Base-by-base conservation (phyloP, 2,888 invertebrate genomes). In the Netelia inedita region DNA sequence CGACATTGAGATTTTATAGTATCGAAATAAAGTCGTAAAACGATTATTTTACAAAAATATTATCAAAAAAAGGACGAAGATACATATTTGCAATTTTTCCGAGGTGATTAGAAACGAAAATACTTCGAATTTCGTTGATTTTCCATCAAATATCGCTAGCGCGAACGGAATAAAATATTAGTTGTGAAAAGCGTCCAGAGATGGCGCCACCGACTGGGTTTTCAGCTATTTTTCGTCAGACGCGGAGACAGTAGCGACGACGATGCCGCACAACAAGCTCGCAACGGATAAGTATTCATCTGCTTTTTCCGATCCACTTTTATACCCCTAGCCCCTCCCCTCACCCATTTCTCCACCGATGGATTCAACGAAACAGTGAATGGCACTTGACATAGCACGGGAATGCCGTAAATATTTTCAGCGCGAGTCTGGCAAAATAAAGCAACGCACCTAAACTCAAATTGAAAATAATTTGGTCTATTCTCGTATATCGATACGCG, bases 301-400 rank as follows among this genome's bases (percentile, higher is more conserved):
- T 83, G 83, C 50, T 69, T 63, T 59, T 79, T 23, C 16, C 57
- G 65, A 21, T 57, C 41, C 46, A 10, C 1, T 61, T 61, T 16
- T 73, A 10, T 10, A 11, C 5, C 50, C n/a, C 50, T 9, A 1
- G 2, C 50, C 2, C 50, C 50, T 1, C 50, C 50, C 19, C 16
- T 8, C 16, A 8, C 6, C 46, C 21, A 0, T 23, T 19, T n/a
- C 43, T 16, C 61, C 55, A 65, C 61, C 53, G 85, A 84, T 80
- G 85, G 85, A 84, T 88, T 85, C 87, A 87, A 86, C 84, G 86
- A 89, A 89, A 89, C 87, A 89, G 81, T 79, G 87, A 87, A 88
- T 86, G 86, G 88, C 89, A 89, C 89, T 89, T 76, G 87, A 83
- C 78, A 81, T 71, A 72, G 57, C 79, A 75, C 79, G 86, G 85